phyloP scores from a whole-genome alignment of 2,113 vertebrate species.

The Eulemur macaco region DNA sequence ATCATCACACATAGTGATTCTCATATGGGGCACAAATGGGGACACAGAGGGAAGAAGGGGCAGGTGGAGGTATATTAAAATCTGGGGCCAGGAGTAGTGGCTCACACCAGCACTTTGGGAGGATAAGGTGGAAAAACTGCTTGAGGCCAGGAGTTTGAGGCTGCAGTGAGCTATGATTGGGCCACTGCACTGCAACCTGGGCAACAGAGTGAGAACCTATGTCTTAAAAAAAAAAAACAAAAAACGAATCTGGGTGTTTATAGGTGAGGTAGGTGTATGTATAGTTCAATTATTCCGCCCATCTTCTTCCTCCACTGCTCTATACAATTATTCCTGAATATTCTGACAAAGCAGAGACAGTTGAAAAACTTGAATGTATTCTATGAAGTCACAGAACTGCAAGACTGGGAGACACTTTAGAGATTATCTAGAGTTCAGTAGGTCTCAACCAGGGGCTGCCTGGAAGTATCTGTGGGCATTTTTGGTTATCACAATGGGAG shows the following conservation, averaged over 20 bases:
- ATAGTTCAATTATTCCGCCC: neutral
- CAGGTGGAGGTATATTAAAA: neutral
- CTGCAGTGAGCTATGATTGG: neutral
- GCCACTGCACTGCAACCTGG: neutral
- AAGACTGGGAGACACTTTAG: conserved; percentile 16
- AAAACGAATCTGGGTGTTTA: neutral
- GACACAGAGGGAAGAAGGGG: neutral
- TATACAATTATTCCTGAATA: neutral
- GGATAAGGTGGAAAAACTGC: neutral
- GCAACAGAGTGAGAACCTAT: neutral
- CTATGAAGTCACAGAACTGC: conserved; percentile 1
- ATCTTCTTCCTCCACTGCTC: neutral
- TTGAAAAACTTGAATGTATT: neutral
- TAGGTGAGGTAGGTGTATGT: neutral
- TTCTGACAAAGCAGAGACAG: neutral
- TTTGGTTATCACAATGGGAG: neutral
- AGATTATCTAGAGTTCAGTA: neutral
- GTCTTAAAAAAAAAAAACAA: neutral
- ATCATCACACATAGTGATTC: neutral
- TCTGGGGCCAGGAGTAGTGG: neutral
- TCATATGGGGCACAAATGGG: neutral
- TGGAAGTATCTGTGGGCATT: neutral
- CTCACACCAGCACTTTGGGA: neutral
- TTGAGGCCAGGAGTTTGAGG: neutral
- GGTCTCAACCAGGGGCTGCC: neutral